Conservation (phyloP, 2,113 vertebrate species). For the Dipodomys spectabilis region DNA sequence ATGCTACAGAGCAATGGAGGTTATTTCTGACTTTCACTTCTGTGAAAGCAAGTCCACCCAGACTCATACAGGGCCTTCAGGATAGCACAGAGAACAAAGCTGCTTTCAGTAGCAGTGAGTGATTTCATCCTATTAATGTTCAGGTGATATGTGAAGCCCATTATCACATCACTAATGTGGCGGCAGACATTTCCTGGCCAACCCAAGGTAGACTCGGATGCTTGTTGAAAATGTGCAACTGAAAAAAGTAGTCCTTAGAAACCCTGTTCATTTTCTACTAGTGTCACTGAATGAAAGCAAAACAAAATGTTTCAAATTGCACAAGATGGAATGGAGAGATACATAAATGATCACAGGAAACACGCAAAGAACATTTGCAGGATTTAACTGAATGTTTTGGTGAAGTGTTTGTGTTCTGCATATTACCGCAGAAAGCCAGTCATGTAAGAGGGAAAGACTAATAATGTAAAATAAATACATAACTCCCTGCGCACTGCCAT, state of each 20-base stretch:
- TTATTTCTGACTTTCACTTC: slow-evolving; percentile 79
- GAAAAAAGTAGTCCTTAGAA: slow-evolving; percentile 81
- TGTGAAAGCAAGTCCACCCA: slow-evolving; percentile 75
- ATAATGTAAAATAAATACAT: slow-evolving; percentile 27
- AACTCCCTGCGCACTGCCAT: slow-evolving; percentile 23
- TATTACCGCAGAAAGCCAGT: slow-evolving; percentile 45
- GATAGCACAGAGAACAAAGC: slow-evolving; percentile 86
- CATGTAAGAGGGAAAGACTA: not conserved
- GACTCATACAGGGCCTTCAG: slow-evolving; percentile 81
- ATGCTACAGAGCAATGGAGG: slow-evolving; percentile 67
- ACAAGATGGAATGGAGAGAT: slow-evolving; percentile 73
- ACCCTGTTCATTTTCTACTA: slow-evolving; percentile 79
- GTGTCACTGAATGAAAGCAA: slow-evolving; percentile 71
- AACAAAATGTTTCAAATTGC: slow-evolving; percentile 65
- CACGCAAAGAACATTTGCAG: slow-evolving; percentile 64
- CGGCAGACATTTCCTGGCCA: slow-evolving; percentile 84
- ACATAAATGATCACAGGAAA: slow-evolving; percentile 53
- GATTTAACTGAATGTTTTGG: slow-evolving; percentile 44
- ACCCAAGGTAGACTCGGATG: slow-evolving; percentile 75
- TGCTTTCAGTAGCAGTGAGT: slow-evolving; percentile 84
- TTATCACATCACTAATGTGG: slow-evolving; percentile 87
- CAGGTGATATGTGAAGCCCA: slow-evolving; percentile 87
- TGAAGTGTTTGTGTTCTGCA: slow-evolving; percentile 21
- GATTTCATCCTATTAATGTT: slow-evolving; percentile 86
- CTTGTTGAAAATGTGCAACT: slow-evolving; percentile 78